Evolutionary conservation across 2,113 vertebrate species (phyloP), one percentile per base, ranked within the genome.

Genomic region (Capreolus pygargus): DNA sequence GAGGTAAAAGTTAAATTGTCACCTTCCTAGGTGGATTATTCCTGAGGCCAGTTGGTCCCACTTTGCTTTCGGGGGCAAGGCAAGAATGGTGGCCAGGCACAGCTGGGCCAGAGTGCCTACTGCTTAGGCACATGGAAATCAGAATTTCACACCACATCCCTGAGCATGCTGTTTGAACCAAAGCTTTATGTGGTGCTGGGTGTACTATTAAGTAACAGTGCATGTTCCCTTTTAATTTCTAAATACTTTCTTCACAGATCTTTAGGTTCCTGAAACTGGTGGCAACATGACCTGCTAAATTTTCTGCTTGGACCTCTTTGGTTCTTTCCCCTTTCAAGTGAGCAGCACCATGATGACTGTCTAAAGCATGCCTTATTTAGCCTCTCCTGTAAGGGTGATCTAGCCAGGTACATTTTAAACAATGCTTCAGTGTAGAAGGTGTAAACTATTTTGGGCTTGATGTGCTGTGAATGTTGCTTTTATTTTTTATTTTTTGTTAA

Each of bases 341-440:
- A 99, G 98, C 99, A 99, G 98, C 99, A 99, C 99, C 98, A 99
- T 98, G 98, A 98, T 98, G 99, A 99, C 99, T 99, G 99, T 99
- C 99, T 99, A 99, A 99, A 99, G 99, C 99, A 99, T 99, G 99
- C 99, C 99, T 99, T 99, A 99, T 99, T 99, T 99, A 99, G 99
- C 99, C 99, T 99, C 98, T 99, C 98, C 98, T 98, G 96, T 98
- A 98, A 99, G 98, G 99, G 98, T 99, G 99, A 99, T 98, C 98
- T 99, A 99, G 99, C 99, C 99, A 99, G 99, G 99, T 99, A 98
- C 98, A 99, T 98, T 99, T 98, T 98, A 98, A 97, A 98, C 99
- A 99, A 98, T 98, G 99, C 99, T 99, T 99, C 99, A 98, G 97
- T 99, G 99, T 99, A 99, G 99, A 99, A 98, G 99, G 98, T 99